These are phyloP conservation scores for Leptonema lineaticorne DNA, from an alignment of 1,140 invertebrate species.

Conservation along the genomic window DNA sequence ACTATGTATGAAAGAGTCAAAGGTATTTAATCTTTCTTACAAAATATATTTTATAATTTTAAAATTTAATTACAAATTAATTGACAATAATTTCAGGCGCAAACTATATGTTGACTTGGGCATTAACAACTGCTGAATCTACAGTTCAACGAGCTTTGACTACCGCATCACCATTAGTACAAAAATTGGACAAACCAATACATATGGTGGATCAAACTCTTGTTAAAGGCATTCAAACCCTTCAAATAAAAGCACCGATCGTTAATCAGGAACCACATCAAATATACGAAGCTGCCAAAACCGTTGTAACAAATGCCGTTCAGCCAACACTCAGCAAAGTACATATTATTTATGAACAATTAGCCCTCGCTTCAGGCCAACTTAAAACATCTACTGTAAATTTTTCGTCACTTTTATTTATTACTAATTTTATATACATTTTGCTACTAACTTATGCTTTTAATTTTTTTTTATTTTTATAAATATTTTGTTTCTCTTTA, in stretches of 20 bases:
- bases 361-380: too few relatives aligned
- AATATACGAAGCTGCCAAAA: constrained; percentile 70
- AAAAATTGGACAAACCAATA: constrained; percentile 61
- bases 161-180: constrained; percentile 63
- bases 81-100: constrained; percentile 49
- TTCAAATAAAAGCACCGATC: constrained; percentile 68
- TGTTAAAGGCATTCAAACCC: constrained; percentile 64
- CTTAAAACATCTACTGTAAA: too few relatives aligned
- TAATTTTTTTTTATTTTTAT: not conserved
- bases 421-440: not conserved
- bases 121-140: constrained; percentile 65
- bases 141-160: constrained; percentile 63
- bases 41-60: not conserved
- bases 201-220: constrained; percentile 67
- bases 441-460: not conserved
- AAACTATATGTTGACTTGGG: constrained; percentile 66
- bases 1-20: constrained; percentile 61
- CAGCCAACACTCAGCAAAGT: constrained; percentile 65
- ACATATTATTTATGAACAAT: constrained; percentile 21
- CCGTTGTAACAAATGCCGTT: constrained; percentile 62
- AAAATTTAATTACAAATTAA: not conserved
- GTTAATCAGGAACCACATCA: constrained; percentile 69
- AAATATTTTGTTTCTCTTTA: too few relatives aligned
- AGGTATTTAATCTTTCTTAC: constrained; percentile 44
- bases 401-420: not conserved